These are phyloP conservation scores for Aphelenchoides besseyi DNA, from an alignment of 1,140 invertebrate genomes.

Conservation along the genomic window DNA sequence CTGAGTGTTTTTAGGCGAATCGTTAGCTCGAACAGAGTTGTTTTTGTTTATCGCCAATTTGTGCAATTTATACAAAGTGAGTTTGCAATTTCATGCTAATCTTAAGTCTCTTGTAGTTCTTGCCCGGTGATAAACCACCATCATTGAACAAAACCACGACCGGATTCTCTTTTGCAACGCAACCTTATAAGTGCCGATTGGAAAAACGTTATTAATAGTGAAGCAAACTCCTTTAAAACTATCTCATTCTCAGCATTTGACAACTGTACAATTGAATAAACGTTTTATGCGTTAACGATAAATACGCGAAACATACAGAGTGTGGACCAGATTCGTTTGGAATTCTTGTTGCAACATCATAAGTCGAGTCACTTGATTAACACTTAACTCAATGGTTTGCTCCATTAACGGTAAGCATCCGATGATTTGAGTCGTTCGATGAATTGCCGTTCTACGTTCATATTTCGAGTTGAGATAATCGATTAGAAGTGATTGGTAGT, in stretches of 20 bases:
- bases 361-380: too few species aligned
- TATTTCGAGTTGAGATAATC: too few species aligned
- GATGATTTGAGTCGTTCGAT: too few species aligned
- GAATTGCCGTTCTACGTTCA: too few species aligned
- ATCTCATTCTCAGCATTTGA: too few species aligned
- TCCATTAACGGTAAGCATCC: too few species aligned
- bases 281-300: background rate
- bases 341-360: too few species aligned
- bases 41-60: slow-evolving; percentile 59
- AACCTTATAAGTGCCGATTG: background rate
- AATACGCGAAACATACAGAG: background rate
- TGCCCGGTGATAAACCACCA: background rate
- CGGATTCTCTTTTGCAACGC: background rate
- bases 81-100: background rate
- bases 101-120: background rate
- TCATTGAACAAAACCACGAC: background rate
- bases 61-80: slow-evolving; percentile 49
- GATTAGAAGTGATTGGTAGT: too few species aligned
- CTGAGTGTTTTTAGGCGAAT: slow-evolving; percentile 50
- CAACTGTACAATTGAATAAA: background rate
- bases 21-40: slow-evolving; percentile 60
- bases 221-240: too few species aligned
- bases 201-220: background rate
- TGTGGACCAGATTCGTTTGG: background rate
- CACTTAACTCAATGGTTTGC: too few species aligned